phyloP scores from a whole-genome alignment of 2,113 vertebrate genomes.

The Stigmatopora nigra region DNA sequence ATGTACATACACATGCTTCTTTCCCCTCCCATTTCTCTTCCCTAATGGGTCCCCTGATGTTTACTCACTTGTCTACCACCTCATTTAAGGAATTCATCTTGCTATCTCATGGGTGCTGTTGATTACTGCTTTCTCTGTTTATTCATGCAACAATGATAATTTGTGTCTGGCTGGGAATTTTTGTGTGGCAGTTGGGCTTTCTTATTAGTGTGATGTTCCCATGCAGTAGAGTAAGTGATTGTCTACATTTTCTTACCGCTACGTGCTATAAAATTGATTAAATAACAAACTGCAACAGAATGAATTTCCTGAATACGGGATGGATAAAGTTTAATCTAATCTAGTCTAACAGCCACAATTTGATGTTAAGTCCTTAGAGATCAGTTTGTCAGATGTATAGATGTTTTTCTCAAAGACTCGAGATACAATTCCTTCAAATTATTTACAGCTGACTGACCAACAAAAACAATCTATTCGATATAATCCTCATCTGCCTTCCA shows the following conservation, averaged over 20 bases:
- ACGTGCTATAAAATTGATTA: constrained; percentile 28
- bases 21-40: constrained; percentile 30
- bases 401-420: constrained; percentile 32
- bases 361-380: not conserved
- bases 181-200: constrained; percentile 52
- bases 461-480: not conserved
- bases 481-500: not conserved
- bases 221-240: not conserved
- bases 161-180: constrained; percentile 49
- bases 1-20: constrained; percentile 9
- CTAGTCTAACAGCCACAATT: constrained; percentile 5
- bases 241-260: constrained; percentile 16
- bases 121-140: constrained; percentile 59
- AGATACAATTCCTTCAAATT: constrained; percentile 29
- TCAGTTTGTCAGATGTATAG: constrained; percentile 14
- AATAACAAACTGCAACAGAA: not conserved
- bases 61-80: constrained; percentile 50
- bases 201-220: constrained; percentile 51
- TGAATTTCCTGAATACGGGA: no score
- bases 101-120: constrained; percentile 50
- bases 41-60: constrained; percentile 47
- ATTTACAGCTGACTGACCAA: constrained; percentile 22
- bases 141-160: constrained; percentile 62
- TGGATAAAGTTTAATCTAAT: no score
- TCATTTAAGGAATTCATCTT: constrained; percentile 67